These are phyloP conservation scores for Tachina fera DNA, from an alignment of 2,888 invertebrate species.

Conservation along the genomic window DNA sequence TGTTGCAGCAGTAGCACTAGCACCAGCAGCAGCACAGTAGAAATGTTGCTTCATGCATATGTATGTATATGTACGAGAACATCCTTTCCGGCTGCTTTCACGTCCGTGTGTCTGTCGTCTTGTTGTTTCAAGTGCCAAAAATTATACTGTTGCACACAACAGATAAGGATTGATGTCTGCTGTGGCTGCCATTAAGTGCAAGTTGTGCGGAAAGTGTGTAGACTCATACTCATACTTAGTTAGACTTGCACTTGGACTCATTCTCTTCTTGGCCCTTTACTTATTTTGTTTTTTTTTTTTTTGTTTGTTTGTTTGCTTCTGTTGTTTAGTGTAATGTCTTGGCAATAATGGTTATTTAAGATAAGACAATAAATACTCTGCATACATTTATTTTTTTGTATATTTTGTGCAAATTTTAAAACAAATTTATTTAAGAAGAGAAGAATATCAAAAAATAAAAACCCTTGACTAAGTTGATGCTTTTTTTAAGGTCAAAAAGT, in stretches of 20 bases:
- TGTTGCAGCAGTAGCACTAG: slow-evolving; percentile 57
- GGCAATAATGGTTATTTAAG: slow-evolving; percentile 66
- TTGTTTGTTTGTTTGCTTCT: slow-evolving; percentile 26
- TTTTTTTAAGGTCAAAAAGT: slow-evolving; percentile 61
- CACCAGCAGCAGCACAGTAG: slow-evolving; percentile 15
- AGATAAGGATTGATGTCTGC: slow-evolving; percentile 71
- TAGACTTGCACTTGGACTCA: slow-evolving; percentile 49
- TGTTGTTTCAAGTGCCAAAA: slow-evolving; percentile 69
- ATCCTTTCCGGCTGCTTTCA: slow-evolving; percentile 15
- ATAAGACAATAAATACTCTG: slow-evolving; percentile 64
- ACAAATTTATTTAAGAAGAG: slow-evolving; percentile 1
- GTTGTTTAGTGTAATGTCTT: slow-evolving; percentile 60
- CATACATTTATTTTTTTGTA: slow-evolving; percentile 44
- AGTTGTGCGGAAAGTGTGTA: slow-evolving; percentile 37
- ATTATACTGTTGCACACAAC: slow-evolving; percentile 69
- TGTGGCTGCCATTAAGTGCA: slow-evolving; percentile 53
- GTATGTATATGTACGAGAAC: too few species aligned
- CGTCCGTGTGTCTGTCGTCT: slow-evolving; percentile 6
- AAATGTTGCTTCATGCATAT: slow-evolving; percentile 45
- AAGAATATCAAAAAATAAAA: background rate
- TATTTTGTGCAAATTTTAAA: slow-evolving; percentile 29
- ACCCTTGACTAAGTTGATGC: slow-evolving; percentile 51
- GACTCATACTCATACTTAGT: slow-evolving; percentile 5
- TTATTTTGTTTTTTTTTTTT: background rate
- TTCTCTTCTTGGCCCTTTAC: slow-evolving; percentile 17